Conservation (phyloP, 2,797 vertebrate genomes). For the Acanthis flammea region DNA sequence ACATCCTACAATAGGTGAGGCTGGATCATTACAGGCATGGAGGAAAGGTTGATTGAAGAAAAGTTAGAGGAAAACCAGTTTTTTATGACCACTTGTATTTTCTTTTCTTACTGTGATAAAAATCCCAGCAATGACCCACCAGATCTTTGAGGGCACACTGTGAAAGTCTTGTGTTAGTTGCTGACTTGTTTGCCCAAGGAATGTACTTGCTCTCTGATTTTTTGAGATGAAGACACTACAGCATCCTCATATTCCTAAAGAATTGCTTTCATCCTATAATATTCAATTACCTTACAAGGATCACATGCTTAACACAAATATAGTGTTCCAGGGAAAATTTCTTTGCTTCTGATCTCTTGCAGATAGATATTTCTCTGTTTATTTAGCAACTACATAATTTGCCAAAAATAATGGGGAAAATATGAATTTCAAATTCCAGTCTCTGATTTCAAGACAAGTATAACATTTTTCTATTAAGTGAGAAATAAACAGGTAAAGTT, state of each 20-base stretch:
- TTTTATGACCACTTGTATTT: background rate
- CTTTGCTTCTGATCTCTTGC: background rate
- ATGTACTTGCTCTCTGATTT: background rate
- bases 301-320: background rate
- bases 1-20: background rate
- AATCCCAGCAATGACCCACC: background rate
- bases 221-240: background rate
- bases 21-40: background rate
- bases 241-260: background rate
- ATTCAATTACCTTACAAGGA: background rate
- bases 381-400: background rate
- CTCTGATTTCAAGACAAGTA: background rate
- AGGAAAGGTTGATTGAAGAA: background rate
- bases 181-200: background rate
- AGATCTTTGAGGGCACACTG: background rate
- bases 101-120: background rate
- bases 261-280: background rate
- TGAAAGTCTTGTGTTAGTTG: background rate
- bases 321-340: background rate
- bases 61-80: background rate
- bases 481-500: background rate
- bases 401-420: slow-evolving; percentile 10
- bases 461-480: background rate
- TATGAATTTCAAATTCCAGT: background rate
- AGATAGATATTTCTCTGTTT: background rate